Evolutionary conservation across 2,797 vertebrate genomes (phyloP), one percentile per base, ranked within the genome.

Genomic region (Sebastes oblongus): DNA sequence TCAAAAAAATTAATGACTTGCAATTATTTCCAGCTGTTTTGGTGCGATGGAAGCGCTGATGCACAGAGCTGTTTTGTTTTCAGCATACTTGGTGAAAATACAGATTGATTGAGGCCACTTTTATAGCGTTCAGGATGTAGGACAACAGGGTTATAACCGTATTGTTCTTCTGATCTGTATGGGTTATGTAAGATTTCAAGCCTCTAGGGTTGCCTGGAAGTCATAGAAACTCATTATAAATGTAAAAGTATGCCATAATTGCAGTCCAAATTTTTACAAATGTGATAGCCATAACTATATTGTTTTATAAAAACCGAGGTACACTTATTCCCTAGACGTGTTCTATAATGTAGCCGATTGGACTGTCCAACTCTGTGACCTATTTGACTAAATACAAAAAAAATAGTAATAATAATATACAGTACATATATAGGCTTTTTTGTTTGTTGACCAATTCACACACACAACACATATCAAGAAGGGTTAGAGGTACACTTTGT

Each of bases 1-100:
- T 34, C 7, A 68, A 68, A 79, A 77, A 71, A 64, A 50, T 29
- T 3, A 58, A 83, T 81, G 71, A 61, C 39, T 78, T 72, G 1
- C 8, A 73, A 60, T 83, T 66, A 80, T 80, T 74, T 65, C 58
- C 59, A 74, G 67, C 80, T 80, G 61, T 83, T 81, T 81, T 74
- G 50, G 42, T 69, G 56, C 22, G 16, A 42, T 59, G 60, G 46
- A 86, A 78, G 52, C 1, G 18, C 1, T 20, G 46, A 34, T 52
- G 18, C 14, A 68, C 3, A 6, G 12, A 22, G 52, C 12, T 52
- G 29, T 61, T 83, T 71, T 52, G 14, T 9, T 74, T 52, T 22
- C 13, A 75, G 7, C 30, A 27, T 56, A 74, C 67, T 25, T 77
- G 56, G 3, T 59, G 36, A 54, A 52, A 72, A n/a, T 39, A 2